These are phyloP conservation scores for Heliconius erato DNA, from an alignment of 2,888 invertebrate species.

Conservation along the genomic window DNA sequence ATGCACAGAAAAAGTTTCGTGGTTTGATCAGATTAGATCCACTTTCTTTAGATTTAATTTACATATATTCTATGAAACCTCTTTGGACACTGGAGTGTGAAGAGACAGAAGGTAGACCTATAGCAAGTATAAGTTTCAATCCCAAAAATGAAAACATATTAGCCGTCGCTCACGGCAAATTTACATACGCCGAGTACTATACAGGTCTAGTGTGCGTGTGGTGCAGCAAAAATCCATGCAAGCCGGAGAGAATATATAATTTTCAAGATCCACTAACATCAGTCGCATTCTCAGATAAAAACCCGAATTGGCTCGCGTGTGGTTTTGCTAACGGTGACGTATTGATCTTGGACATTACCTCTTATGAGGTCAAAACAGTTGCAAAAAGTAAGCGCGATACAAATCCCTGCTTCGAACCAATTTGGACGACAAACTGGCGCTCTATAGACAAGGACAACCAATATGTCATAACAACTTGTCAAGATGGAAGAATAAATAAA, in stretches of 20 bases:
- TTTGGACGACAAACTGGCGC: conserved; percentile 89
- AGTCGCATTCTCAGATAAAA: conserved; percentile 88
- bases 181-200: conserved; percentile 84
- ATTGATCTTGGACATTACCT: conserved; percentile 89
- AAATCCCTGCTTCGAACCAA: conserved; percentile 88
- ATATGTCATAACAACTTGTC: conserved; percentile 86
- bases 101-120: conserved; percentile 83
- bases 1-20: conserved; percentile 89
- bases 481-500: conserved; percentile 87
- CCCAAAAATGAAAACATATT: conserved; percentile 89
- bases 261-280: conserved; percentile 89
- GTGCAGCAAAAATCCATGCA: conserved; percentile 92
- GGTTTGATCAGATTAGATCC: conserved; percentile 88
- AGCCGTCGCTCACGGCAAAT: conserved; percentile 91
- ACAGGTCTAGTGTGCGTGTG: conserved; percentile 90
- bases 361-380: conserved; percentile 79
- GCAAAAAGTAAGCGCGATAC: conserved; percentile 85
- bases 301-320: conserved; percentile 90
- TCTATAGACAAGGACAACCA: conserved; percentile 73
- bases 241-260: conserved; percentile 89
- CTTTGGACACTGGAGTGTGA: conserved; percentile 89
- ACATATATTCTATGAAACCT: conserved; percentile 87
- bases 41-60: conserved; percentile 87
- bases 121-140: conserved; percentile 89
- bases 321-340: conserved; percentile 91